These are phyloP conservation scores for Ceramica pisi DNA, from an alignment of 2,888 invertebrate species.

Conservation along the genomic window DNA sequence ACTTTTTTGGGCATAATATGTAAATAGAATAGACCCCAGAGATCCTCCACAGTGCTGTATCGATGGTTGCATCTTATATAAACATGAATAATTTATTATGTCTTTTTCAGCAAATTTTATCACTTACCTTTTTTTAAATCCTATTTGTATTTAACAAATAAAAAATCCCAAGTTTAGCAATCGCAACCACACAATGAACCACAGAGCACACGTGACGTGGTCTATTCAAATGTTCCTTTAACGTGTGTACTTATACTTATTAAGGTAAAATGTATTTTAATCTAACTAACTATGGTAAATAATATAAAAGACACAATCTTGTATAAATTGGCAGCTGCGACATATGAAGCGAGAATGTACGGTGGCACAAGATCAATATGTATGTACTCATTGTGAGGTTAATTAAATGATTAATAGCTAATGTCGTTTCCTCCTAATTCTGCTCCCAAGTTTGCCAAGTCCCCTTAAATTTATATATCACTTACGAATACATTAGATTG, in stretches of 20 bases:
- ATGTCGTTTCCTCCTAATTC: constrained; percentile 48
- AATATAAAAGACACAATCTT: constrained; percentile 62
- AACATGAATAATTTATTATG: constrained; percentile 20
- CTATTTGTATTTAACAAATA: constrained; percentile 23
- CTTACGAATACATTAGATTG: constrained; percentile 41
- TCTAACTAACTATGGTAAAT: constrained; percentile 57
- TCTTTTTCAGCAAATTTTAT: not conserved
- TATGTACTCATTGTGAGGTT: constrained; percentile 61
- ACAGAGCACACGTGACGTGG: constrained; percentile 34
- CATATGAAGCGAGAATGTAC: constrained; percentile 40
- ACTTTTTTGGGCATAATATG: constrained; percentile 40
- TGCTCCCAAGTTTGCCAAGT: constrained; percentile 32
- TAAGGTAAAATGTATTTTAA: constrained; percentile 60
- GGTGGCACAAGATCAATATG: constrained; percentile 48
- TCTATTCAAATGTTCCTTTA: constrained; percentile 57
- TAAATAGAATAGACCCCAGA: constrained; percentile 30
- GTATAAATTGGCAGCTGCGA: constrained; percentile 59
- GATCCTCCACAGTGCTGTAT: constrained; percentile 5
- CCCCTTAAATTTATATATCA: constrained; percentile 38
- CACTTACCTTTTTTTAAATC: constrained; percentile 19
- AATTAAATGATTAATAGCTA: constrained; percentile 55
- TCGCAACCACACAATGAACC: constrained; percentile 13
- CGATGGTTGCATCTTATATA: constrained; percentile 19
- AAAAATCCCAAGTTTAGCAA: constrained; percentile 12
- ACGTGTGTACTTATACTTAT: constrained; percentile 59